Evolutionary conservation across 2,888 invertebrate genomes (phyloP), one percentile per base, ranked within the genome.

Genomic region (Criorhina ranunculi): DNA sequence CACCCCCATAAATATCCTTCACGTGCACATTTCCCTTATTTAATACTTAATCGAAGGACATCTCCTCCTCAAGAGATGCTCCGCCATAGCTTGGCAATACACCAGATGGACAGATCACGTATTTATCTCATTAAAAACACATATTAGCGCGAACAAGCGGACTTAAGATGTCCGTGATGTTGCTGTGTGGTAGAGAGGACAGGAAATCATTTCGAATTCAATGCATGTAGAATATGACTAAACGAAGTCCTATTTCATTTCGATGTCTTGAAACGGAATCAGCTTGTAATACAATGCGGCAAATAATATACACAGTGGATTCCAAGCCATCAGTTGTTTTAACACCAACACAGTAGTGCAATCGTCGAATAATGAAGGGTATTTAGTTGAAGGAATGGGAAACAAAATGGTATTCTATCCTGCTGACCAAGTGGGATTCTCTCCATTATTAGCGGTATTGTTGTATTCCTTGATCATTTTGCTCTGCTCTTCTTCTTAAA

Each of bases 81-180:
- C 31, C 29, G 15, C 49, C 44, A 44, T 46, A 29, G 62, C 31
- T 46, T 53, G 66, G 70, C 77, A 66, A 15, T 62, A 72, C 55
- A 49, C 78, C 83, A 75, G 62, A 73, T 69, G 67, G 78, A 78
- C 73, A 67, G 78, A 83, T 78, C 83, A 83, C 83, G 83, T 83
- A 78, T 78, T 73, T 78, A 78, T 83, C 78, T 83, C 83, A 83
- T 83, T 83, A 83, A 78, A 83, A 83, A 81, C 67, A 78, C 60
- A 83, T 83, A 73, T 78, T 69, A 83, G 78, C 78, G 78, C 67
- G 72, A 73, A 69, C 67, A 78, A 73, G 62, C 62, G 55, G 49
- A 60, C 72, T 62, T 55, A 73, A 67, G 83, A 78, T 49, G 70
- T 67, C 60, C 42, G 24, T 70, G 15, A 51, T 55, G 19, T 24